These are phyloP conservation scores for Esox lucius DNA, from an alignment of 2,797 vertebrate species.

Conservation along the genomic window DNA sequence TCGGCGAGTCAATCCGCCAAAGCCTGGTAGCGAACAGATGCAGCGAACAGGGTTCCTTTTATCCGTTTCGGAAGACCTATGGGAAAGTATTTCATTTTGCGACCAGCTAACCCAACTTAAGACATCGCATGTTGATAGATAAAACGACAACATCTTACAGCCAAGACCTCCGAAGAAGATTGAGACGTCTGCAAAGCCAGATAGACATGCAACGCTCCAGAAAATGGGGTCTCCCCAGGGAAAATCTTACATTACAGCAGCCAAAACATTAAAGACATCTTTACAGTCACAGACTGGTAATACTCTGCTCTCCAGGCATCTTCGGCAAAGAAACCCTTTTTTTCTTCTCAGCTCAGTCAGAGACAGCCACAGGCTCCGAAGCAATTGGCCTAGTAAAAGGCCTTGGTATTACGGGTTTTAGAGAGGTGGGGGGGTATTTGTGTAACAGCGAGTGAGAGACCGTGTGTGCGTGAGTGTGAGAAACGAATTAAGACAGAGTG, in stretches of 20 bases:
- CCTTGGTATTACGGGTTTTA: not conserved
- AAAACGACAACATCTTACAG: not conserved
- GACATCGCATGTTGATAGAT: not conserved
- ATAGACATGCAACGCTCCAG: constrained; percentile 30
- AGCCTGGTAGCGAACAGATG: no score
- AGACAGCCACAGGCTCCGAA: constrained; percentile 13
- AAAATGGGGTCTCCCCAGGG: constrained; percentile 29
- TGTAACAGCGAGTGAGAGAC: not conserved
- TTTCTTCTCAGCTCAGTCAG: constrained; percentile 1
- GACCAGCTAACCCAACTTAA: not conserved
- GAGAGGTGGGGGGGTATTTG: not conserved
- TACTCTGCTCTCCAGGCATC: constrained; percentile 30
- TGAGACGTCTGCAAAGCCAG: constrained; percentile 48
- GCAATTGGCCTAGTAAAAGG: constrained; percentile 15
- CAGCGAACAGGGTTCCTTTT: no score
- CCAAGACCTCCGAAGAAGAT: constrained; percentile 32
- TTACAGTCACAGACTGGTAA: constrained; percentile 38
- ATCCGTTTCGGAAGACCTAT: no score
- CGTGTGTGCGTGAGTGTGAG: constrained; percentile 41
- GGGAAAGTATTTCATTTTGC: no score
- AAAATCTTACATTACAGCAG: not conserved
- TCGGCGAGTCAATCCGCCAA: no score
- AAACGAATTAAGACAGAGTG: no score
- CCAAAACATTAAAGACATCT: constrained; percentile 16
- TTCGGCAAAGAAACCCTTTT: constrained; percentile 20